Evolutionary conservation across 1,140 invertebrate genomes (phyloP), one percentile per base, ranked within the genome.

Genomic region (Drosophila obscura): DNA sequence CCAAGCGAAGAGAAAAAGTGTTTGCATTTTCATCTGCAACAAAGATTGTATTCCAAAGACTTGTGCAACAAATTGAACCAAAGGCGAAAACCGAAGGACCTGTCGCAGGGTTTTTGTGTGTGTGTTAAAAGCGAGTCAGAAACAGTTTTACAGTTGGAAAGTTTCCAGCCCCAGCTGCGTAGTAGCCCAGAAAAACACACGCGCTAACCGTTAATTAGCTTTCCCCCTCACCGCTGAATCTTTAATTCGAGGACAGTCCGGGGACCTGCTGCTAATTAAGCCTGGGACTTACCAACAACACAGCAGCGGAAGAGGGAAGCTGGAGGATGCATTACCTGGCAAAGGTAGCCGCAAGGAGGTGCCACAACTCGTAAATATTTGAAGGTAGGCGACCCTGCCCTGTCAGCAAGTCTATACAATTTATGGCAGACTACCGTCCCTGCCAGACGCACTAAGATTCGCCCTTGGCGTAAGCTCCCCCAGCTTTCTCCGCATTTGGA

Each of bases 351-450:
- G 11, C 11, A 13, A 39, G 56, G 45, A 68, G 57, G 44, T 66
- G 59, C 71, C 75, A 63, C 68, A 69, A 64, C 78, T 73, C 67
- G 56, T 90, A 73, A 87, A 90, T 90, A 83, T 80, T 90, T 90
- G 55, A 80, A 90, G 87, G 87, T 90, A 90, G 49, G 73, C 60
- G 35, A 64, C 28, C 13, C 52, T 68, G 28, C 50, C 24, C 64
- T 79, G 77, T 89, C 80, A 67, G 72, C 77, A 68, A 58, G 44
- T 50, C 61, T 19, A 43, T 66, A 60, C 59, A 75, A 77, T 81
- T 81, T 73, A 77, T 84, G 81, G 49, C 26, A 49, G 19, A 63
- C 67, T 75, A 60, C 45, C 8, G 41, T 24, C 64, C 24, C 52
- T 26, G 16, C 59, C 63, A 48, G 24, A 52, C 49, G 72, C 56